phyloP scores from a whole-genome alignment of 1,140 invertebrate genomes.

The Acromyrmex charruanus region DNA sequence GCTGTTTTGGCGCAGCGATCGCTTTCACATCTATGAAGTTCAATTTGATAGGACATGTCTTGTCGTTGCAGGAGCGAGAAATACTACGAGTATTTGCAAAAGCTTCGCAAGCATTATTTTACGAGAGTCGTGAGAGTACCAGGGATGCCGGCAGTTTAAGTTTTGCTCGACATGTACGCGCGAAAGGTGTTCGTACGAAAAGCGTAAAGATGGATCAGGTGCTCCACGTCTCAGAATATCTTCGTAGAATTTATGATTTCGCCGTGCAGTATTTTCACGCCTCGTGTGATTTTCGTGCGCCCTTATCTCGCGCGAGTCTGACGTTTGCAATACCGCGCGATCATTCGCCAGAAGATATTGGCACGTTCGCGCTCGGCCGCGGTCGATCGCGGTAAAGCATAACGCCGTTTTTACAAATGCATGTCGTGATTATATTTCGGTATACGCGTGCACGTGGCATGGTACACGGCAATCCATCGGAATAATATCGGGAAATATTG shows the following conservation, averaged over 20 bases:
- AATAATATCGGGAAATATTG: constrained; percentile 55
- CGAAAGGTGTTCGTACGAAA: constrained; percentile 31
- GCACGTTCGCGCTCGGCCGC: not conserved
- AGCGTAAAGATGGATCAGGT: constrained; percentile 65
- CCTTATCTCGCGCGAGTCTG: constrained; percentile 53
- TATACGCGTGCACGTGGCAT: constrained; percentile 27
- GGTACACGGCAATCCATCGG: constrained; percentile 39
- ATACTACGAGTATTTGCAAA: constrained; percentile 27
- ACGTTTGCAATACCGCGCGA: constrained; percentile 41
- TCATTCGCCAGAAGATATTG: constrained; percentile 66
- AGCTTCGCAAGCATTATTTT: constrained; percentile 52
- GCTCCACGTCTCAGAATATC: constrained; percentile 55
- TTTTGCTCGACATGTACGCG: not conserved
- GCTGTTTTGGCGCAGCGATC: constrained; percentile 27
- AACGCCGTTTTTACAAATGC: constrained; percentile 33
- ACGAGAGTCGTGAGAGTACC: constrained; percentile 17
- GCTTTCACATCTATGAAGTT: constrained; percentile 52
- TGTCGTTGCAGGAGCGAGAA: constrained; percentile 4
- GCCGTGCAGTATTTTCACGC: constrained; percentile 70
- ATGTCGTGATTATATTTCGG: constrained; percentile 27
- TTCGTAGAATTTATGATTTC: constrained; percentile 66
- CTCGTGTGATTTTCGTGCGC: constrained; percentile 47
- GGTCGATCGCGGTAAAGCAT: constrained; percentile 24
- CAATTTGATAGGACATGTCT: constrained; percentile 46
- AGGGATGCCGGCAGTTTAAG: constrained; percentile 40